A percentile compares a stretch with the other conserved stretches of the same genome.
phyloP scores from a whole-genome alignment of 2,113 vertebrate species.

The Oenanthe oenanthe region DNA sequence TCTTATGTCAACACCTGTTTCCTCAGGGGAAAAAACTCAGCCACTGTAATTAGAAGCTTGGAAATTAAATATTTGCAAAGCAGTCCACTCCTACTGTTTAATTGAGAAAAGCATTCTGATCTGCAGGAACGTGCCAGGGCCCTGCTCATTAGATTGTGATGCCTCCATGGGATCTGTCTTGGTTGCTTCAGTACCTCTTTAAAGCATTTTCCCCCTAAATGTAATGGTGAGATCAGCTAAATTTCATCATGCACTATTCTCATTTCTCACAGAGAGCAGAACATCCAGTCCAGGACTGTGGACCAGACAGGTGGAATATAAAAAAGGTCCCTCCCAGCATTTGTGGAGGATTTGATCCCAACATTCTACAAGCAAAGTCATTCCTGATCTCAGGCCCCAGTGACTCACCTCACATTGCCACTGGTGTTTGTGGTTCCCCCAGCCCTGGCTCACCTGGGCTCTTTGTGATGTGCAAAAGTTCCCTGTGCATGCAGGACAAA shows the following conservation, averaged over 20 bases:
- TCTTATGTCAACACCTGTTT: constrained; percentile 68
- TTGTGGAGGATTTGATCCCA: background rate
- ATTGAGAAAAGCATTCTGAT: background rate
- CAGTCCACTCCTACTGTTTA: constrained; percentile 63
- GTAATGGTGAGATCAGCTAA: background rate
- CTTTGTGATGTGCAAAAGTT: background rate
- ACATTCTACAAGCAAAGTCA: background rate
- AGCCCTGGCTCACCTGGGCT: background rate
- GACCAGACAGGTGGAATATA: background rate
- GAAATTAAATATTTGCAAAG: constrained; percentile 70
- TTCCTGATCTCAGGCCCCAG: background rate
- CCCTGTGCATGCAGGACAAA: background rate
- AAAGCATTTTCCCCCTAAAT: background rate
- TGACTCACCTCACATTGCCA: background rate
- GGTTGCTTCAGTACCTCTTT: background rate
- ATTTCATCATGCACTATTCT: background rate
- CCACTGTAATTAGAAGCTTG: constrained; percentile 66
- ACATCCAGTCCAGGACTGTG: background rate
- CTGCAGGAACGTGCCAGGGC: background rate
- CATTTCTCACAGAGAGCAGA: background rate
- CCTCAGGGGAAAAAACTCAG: constrained; percentile 55
- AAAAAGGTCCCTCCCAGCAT: background rate
- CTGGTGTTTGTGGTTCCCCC: background rate
- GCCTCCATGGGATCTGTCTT: background rate
- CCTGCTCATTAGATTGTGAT: background rate